phyloP scores from a whole-genome alignment of 2,797 vertebrate species.

The Cynodonichthys magdalenae region DNA sequence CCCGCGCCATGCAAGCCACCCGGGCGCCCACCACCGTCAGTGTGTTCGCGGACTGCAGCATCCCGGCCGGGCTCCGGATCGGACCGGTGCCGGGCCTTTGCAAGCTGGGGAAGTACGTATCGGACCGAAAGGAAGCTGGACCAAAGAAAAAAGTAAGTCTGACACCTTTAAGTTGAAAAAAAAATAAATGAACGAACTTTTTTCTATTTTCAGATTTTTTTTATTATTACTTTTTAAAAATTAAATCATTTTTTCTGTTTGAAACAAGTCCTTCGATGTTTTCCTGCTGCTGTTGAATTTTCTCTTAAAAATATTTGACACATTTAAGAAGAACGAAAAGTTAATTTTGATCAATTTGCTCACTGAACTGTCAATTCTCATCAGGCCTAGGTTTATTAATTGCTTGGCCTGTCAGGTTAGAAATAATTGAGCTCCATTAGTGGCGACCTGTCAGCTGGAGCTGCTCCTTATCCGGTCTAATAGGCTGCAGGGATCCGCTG shows the following conservation, averaged over 20 bases:
- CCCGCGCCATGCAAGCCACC: constrained; percentile 87
- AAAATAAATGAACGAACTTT: neutral
- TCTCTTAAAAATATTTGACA: neutral
- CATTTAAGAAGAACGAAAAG: neutral
- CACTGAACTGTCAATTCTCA: constrained; percentile 71
- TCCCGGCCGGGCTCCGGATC: constrained; percentile 91
- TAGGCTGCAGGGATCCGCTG: constrained; percentile 64
- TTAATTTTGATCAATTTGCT: constrained; percentile 19
- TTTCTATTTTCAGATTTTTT: neutral
- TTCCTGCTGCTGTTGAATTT: no score
- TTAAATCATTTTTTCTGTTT: neutral
- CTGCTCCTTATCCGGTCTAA: constrained; percentile 80
- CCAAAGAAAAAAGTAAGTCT: constrained; percentile 92
- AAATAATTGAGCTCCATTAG: constrained; percentile 81
- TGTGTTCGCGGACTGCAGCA: constrained; percentile 92
- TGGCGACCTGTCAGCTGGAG: constrained; percentile 78
- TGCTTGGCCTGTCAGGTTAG: constrained; percentile 76
- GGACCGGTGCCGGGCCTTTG: constrained; percentile 91
- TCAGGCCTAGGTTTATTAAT: constrained; percentile 69
- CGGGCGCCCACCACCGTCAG: constrained; percentile 85
- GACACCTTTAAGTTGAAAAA: neutral
- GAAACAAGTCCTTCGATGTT: neutral
- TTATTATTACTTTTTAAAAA: neutral
- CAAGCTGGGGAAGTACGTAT: constrained; percentile 96
- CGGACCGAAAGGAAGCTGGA: constrained; percentile 94